Evolutionary conservation across 35 echinoderm and acorn worm species (phyloP).

Genomic region (Heliocidaris tuberculata): DNA sequence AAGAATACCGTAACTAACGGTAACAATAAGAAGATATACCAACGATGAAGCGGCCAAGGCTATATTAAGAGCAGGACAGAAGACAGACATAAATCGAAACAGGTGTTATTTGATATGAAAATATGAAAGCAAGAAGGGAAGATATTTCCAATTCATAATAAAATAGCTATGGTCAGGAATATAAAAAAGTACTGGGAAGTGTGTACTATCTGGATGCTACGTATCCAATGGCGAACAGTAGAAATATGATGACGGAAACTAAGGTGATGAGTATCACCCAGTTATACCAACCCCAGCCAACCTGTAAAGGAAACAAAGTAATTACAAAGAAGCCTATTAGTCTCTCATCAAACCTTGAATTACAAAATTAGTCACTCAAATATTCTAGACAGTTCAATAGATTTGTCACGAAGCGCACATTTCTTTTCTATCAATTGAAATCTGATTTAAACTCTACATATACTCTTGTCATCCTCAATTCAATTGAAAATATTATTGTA

Average conservation of each 20-base stretch:
- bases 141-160: background rate
- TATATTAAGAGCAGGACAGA: background rate
- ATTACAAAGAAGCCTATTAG: background rate
- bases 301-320: background rate
- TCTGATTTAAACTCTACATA: no score
- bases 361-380: no score
- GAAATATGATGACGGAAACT: background rate
- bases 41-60: slow-evolving; percentile 25
- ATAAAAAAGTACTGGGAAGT: background rate
- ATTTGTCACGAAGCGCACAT: no score
- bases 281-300: background rate
- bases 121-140: background rate
- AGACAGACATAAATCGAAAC: background rate
- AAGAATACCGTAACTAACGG: background rate
- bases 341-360: no score
- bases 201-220: slow-evolving; percentile 1
- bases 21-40: slow-evolving; percentile 33
- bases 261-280: background rate
- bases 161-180: background rate
- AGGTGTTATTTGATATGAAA: background rate
- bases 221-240: slow-evolving; percentile 5
- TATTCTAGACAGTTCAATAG: no score
- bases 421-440: no score
- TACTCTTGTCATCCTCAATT: no score
- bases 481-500: no score